A percentile compares a stretch with the other conserved stretches of the same genome.
These are phyloP conservation scores for Palythoa grandis DNA, from an alignment of 92 coral and sea anemone species.

Conservation along the genomic window DNA sequence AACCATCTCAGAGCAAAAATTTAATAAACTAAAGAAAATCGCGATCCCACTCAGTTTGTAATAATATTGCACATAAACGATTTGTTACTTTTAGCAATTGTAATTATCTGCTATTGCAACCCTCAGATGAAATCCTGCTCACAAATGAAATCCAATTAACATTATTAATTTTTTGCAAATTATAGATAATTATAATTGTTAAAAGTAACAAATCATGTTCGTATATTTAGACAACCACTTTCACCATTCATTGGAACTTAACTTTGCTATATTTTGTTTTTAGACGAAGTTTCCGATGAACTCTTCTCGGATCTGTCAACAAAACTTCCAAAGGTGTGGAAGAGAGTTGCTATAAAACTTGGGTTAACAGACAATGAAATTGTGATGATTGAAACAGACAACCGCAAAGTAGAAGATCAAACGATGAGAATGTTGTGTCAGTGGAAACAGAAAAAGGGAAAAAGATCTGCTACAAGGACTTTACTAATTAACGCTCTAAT, in stretches of 20 bases:
- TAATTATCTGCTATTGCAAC: too few species aligned
- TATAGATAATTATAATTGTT: too few species aligned
- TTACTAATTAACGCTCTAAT: neutral
- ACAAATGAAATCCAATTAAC: too few species aligned
- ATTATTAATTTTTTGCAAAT: too few species aligned
- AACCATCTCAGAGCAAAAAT: too few species aligned
- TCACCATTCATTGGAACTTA: neutral
- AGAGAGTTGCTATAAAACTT: slow-evolving; percentile 17
- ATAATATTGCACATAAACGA: too few species aligned
- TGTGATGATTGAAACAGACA: neutral
- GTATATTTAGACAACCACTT: too few species aligned
- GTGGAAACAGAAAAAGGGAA: slow-evolving; percentile 23
- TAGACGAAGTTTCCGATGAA: slow-evolving; percentile 31
- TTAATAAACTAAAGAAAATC: too few species aligned
- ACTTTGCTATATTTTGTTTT: neutral
- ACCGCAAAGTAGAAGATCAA: neutral
- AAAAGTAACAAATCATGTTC: too few species aligned
- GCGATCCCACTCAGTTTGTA: too few species aligned
- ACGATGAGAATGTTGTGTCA: neutral
- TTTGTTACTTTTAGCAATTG: too few species aligned
- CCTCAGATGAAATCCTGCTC: too few species aligned
- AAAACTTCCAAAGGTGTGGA: neutral
- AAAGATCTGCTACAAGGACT: slow-evolving; percentile 14
- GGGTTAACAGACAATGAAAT: neutral
- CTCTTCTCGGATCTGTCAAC: slow-evolving; percentile 30